A percentile compares a stretch with the other conserved stretches of the same genome.
phyloP scores from a whole-genome alignment of 1,140 invertebrate species.

The Uloborus diversus region DNA sequence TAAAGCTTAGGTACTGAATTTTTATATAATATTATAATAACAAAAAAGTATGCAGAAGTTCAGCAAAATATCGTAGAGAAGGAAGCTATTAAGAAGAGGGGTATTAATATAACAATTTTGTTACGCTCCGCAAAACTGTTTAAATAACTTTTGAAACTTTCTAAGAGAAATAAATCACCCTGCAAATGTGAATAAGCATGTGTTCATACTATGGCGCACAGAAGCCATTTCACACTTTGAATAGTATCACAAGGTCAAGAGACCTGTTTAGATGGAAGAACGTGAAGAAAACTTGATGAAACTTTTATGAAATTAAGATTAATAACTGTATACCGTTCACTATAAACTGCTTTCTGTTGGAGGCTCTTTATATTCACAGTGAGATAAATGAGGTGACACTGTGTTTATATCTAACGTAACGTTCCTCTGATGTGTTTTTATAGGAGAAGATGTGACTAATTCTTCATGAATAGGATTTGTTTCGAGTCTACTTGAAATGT shows the following conservation, averaged over 20 bases:
- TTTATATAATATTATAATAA: too few relatives aligned
- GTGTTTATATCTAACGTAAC: slow-evolving; percentile 4
- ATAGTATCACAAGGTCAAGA: slow-evolving; percentile 43
- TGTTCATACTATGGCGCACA: neutral
- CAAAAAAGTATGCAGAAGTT: too few relatives aligned
- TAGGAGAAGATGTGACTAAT: slow-evolving; percentile 33
- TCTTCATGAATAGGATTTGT: slow-evolving; percentile 37
- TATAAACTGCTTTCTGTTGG: slow-evolving; percentile 56
- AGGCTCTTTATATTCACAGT: slow-evolving; percentile 13
- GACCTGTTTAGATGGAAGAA: slow-evolving; percentile 47
- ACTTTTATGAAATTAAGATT: neutral
- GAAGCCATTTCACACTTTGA: slow-evolving; percentile 39
- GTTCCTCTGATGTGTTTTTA: slow-evolving; percentile 3
- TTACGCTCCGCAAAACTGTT: too few relatives aligned
- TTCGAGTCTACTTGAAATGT: neutral
- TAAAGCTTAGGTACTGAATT: too few relatives aligned
- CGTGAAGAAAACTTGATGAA: slow-evolving; percentile 18
- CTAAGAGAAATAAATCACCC: too few relatives aligned
- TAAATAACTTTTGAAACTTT: too few relatives aligned
- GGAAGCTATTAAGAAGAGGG: too few relatives aligned
- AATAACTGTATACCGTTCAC: neutral
- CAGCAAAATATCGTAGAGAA: too few relatives aligned
- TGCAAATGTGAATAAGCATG: neutral
- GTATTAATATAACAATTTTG: too few relatives aligned
- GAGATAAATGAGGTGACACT: neutral